Evolutionary conservation across 2,797 vertebrate genomes (phyloP).

Genomic region (Myoxocephalus aenaeus): DNA sequence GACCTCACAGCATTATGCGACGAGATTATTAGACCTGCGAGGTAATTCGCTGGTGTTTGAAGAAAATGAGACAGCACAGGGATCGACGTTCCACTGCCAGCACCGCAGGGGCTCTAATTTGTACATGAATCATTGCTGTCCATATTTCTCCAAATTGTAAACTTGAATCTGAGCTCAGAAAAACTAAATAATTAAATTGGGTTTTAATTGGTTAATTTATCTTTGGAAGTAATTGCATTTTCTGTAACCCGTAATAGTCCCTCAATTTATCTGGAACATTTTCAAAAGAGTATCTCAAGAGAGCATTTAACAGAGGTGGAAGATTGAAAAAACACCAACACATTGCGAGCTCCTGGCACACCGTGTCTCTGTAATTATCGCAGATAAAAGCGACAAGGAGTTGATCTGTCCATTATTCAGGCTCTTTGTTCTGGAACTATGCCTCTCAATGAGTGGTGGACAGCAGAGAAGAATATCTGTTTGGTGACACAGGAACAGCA

Average conservation of each 20-base stretch:
- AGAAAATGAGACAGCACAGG: not conserved
- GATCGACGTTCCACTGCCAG: slow-evolving; percentile 13
- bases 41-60: slow-evolving; percentile 30
- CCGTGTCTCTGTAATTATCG: slow-evolving; percentile 33
- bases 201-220: not conserved
- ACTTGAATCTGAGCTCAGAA: not conserved
- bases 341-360: slow-evolving; percentile 5
- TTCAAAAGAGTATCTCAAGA: slow-evolving; percentile 25
- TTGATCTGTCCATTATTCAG: slow-evolving; percentile 29
- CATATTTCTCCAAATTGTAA: not conserved
- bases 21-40: slow-evolving; percentile 61
- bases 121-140: not conserved
- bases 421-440: slow-evolving; percentile 45
- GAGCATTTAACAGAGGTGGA: slow-evolving; percentile 48
- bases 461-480: slow-evolving; percentile 60
- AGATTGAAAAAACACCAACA: slow-evolving; percentile 52
- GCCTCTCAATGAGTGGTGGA: slow-evolving; percentile 49
- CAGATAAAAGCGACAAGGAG: slow-evolving; percentile 46
- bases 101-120: not conserved
- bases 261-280: not conserved
- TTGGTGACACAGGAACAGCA: slow-evolving; percentile 45
- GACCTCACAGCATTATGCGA: slow-evolving; percentile 46
- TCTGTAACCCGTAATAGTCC: not conserved
- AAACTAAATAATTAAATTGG: not conserved
- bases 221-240: not conserved